These are phyloP conservation scores for Palaemon carinicauda DNA, from an alignment of 1,140 invertebrate genomes.

Conservation along the genomic window DNA sequence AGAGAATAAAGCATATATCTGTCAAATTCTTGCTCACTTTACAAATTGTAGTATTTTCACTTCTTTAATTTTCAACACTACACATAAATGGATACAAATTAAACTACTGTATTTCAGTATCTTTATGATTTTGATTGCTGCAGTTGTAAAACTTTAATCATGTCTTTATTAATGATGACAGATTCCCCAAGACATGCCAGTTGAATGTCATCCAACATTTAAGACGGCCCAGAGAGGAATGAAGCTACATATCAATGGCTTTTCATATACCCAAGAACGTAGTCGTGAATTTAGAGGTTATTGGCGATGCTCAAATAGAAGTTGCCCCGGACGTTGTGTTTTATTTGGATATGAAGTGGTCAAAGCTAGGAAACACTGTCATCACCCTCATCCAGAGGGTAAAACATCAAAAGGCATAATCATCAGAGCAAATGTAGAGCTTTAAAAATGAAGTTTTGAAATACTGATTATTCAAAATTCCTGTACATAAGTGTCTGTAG, in stretches of 20 bases:
- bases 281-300: neutral
- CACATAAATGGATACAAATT: too few species aligned
- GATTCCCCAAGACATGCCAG: neutral
- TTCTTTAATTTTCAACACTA: too few species aligned
- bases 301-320: neutral
- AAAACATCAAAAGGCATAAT: neutral
- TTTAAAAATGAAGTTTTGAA: too few species aligned
- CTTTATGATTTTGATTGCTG: too few species aligned
- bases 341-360: neutral
- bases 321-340: neutral
- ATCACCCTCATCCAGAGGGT: neutral
- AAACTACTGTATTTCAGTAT: too few species aligned
- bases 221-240: neutral
- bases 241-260: neutral
- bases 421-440: too few species aligned
- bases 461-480: too few species aligned
- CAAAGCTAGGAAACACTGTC: neutral
- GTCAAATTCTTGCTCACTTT: too few species aligned
- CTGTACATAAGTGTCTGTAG: too few species aligned
- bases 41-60: too few species aligned
- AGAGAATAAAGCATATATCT: too few species aligned
- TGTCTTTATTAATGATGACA: neutral
- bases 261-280: neutral
- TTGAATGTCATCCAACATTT: neutral
- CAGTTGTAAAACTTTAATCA: too few species aligned